Conservation (phyloP, 2,113 vertebrate species). For the Saiga tatarica region DNA sequence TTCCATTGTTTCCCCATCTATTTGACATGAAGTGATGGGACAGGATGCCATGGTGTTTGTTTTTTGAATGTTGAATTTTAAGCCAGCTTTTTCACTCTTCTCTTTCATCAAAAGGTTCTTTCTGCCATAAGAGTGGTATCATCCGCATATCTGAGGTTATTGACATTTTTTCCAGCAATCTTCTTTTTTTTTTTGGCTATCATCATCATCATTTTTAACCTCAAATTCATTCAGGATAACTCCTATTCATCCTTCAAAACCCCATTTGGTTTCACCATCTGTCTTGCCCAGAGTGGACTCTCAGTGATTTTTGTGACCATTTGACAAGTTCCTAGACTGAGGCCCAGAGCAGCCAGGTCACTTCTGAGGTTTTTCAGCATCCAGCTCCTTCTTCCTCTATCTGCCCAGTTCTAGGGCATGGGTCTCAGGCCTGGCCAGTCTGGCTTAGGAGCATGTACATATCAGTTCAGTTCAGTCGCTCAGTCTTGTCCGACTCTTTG, state of each 20-base stretch:
- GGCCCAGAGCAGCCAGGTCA: not conserved
- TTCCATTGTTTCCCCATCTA: not conserved
- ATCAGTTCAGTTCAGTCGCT: conserved; percentile 9
- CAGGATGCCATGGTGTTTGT: not conserved
- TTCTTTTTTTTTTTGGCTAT: not conserved
- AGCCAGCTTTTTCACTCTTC: not conserved
- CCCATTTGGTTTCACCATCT: not conserved
- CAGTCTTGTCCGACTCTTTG: too few relatives aligned
- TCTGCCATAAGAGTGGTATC: not conserved
- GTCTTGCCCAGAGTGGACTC: not conserved
- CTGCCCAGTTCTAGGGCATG: not conserved
- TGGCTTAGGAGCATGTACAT: conserved; percentile 90
- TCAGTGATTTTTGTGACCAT: not conserved
- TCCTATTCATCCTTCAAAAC: conserved; percentile 30
- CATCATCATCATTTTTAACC: not conserved
- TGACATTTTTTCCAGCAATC: not conserved
- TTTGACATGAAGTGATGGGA: not conserved
- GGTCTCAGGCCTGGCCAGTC: conserved; percentile 71
- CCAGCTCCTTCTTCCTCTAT: not conserved
- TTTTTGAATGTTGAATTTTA: not conserved
- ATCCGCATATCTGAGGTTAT: not conserved
- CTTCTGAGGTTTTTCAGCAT: not conserved
- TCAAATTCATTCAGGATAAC: conserved; percentile 18
- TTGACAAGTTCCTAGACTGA: not conserved
- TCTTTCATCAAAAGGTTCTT: not conserved